Percentiles rank a stretch among this genome's conserved stretches.
These are phyloP conservation scores for Sebastes matsubarae DNA, from an alignment of 2,797 vertebrate species.

Conservation along the genomic window DNA sequence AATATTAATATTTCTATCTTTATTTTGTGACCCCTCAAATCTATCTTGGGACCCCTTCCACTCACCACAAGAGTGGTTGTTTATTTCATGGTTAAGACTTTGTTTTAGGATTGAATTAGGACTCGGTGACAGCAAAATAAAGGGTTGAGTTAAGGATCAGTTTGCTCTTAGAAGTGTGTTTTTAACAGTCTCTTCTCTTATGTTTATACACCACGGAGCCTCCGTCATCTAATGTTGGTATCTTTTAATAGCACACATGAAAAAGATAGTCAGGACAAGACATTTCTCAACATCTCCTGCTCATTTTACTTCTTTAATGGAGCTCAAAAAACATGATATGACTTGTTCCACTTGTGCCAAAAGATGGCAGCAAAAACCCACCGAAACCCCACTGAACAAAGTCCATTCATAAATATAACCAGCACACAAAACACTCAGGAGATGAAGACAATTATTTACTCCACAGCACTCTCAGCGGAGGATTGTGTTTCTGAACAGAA, in stretches of 20 bases:
- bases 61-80: neutral
- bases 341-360: slow-evolving; percentile 17
- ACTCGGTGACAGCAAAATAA: neutral
- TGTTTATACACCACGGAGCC: neutral
- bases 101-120: neutral
- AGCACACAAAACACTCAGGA: neutral
- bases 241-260: neutral
- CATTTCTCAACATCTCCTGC: neutral
- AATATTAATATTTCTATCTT: neutral
- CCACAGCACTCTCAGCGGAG: neutral
- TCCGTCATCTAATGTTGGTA: neutral
- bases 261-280: neutral
- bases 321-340: neutral
- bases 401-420: neutral
- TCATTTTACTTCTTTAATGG: neutral
- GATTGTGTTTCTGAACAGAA: neutral
- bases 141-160: neutral
- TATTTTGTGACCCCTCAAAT: neutral
- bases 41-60: neutral
- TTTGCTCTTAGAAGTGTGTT: neutral
- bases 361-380: slow-evolving; percentile 55
- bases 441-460: neutral
- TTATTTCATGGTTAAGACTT: neutral
- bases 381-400: neutral
- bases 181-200: neutral